Conservation (phyloP, 2,888 invertebrate genomes). For the Blastobasis lacticolella region DNA sequence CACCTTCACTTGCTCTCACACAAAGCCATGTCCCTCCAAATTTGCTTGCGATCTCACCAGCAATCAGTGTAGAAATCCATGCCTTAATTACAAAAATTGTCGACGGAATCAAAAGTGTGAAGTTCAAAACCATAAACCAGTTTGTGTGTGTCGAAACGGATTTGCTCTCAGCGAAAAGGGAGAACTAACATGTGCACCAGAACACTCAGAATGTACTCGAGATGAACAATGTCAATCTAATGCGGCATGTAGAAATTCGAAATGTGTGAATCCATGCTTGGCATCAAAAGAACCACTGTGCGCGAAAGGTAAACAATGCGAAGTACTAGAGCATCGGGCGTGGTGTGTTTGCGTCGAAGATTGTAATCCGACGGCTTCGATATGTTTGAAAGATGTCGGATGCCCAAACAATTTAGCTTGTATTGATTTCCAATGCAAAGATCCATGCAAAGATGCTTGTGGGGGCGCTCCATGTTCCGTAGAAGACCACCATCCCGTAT, state of each 20-base stretch:
- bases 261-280: slow-evolving; percentile 91
- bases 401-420: slow-evolving; percentile 90
- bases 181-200: slow-evolving; percentile 90
- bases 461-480: slow-evolving; percentile 94
- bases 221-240: slow-evolving; percentile 90
- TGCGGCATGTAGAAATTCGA: slow-evolving; percentile 86
- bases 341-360: slow-evolving; percentile 91
- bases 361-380: slow-evolving; percentile 89
- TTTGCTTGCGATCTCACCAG: slow-evolving; percentile 81
- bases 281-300: slow-evolving; percentile 79
- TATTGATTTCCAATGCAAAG: slow-evolving; percentile 90
- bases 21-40: slow-evolving; percentile 82
- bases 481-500: slow-evolving; percentile 94
- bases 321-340: slow-evolving; percentile 89
- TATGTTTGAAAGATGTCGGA: slow-evolving; percentile 91
- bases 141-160: slow-evolving; percentile 91
- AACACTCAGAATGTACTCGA: slow-evolving; percentile 84
- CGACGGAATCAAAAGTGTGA: slow-evolving; percentile 90
- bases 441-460: slow-evolving; percentile 89
- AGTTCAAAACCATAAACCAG: slow-evolving; percentile 87
- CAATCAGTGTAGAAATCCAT: slow-evolving; percentile 87
- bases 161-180: slow-evolving; percentile 91
- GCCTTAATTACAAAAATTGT: slow-evolving; percentile 81
- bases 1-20: slow-evolving; percentile 77
- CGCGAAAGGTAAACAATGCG: slow-evolving; percentile 88